A percentile compares a stretch with the other conserved stretches of the same genome.
Evolutionary conservation across 2,113 vertebrate species (phyloP).

Genomic region (Indri indri): DNA sequence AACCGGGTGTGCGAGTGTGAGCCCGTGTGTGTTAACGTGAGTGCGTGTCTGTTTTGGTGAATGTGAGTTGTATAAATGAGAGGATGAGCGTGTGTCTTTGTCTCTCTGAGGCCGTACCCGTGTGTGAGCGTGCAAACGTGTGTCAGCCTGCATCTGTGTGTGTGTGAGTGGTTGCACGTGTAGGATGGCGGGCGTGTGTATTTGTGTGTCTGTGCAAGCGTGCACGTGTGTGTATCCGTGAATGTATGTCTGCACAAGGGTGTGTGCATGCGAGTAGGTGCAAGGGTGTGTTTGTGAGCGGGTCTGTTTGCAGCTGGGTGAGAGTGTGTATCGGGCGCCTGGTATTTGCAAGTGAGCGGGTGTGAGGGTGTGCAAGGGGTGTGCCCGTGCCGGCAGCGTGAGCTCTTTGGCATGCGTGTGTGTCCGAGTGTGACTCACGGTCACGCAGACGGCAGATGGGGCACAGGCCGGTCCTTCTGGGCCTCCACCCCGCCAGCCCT

Average conservation of each 20-base stretch:
- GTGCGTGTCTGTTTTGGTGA: no score
- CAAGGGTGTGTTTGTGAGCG: neutral
- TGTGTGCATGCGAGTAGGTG: neutral
- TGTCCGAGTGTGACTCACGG: neutral
- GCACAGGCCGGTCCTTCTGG: neutral
- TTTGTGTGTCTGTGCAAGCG: neutral
- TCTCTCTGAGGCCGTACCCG: neutral
- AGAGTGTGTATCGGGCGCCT: neutral
- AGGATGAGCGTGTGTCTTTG: accelerated
- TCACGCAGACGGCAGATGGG: accelerated
- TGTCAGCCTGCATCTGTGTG: neutral
- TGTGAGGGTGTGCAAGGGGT: accelerated
- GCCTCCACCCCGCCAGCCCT: neutral
- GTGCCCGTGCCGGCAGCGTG: neutral
- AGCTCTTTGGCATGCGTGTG: accelerated
- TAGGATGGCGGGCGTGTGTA: no score
- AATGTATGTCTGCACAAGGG: neutral
- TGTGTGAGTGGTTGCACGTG: accelerated
- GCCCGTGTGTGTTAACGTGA: no score
- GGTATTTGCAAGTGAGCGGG: neutral
- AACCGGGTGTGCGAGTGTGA: neutral
- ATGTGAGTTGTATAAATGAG: neutral
- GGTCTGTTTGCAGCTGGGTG: neutral
- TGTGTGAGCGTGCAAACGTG: neutral
- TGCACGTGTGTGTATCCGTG: neutral